Conservation (phyloP, 2,113 vertebrate genomes). For the Heterotilapia buettikoferi region DNA sequence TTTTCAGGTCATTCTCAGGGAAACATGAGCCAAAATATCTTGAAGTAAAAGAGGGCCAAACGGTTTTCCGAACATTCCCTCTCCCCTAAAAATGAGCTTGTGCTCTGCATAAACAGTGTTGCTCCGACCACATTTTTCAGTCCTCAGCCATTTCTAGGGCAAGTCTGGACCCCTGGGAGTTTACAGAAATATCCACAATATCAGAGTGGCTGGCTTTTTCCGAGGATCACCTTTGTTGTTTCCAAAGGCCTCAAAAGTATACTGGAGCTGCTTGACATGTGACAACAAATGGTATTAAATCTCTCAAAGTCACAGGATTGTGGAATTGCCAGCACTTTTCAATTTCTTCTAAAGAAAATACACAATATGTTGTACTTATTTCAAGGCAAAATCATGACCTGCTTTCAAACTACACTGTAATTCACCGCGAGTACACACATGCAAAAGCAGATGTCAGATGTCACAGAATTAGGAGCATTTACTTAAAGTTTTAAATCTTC, state of each 20-base stretch:
- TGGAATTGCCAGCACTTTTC: constrained; percentile 16
- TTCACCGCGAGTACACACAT: neutral
- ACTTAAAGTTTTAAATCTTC: neutral
- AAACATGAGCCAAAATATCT: constrained; percentile 47
- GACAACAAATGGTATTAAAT: constrained; percentile 38
- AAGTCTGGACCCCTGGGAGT: constrained; percentile 58
- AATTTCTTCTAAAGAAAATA: neutral
- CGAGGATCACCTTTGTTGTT: constrained; percentile 62
- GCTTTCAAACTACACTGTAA: neutral
- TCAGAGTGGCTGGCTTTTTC: constrained; percentile 43
- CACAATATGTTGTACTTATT: constrained; percentile 17
- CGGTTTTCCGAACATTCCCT: constrained; percentile 43
- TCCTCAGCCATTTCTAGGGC: constrained; percentile 75
- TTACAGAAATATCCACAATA: constrained; percentile 72
- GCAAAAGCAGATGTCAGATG: neutral
- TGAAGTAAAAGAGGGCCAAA: constrained; percentile 42
- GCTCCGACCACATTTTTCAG: constrained; percentile 67
- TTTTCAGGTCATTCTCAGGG: constrained; percentile 49
- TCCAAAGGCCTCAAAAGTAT: constrained; percentile 60
- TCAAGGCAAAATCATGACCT: neutral
- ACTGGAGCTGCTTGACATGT: constrained; percentile 51
- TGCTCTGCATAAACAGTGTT: constrained; percentile 69
- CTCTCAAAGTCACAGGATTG: constrained; percentile 19
- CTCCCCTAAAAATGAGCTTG: constrained; percentile 49
- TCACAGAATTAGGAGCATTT: neutral